Conservation (phyloP, 2,888 invertebrate genomes). For the Acrobeloides nanus region DNA sequence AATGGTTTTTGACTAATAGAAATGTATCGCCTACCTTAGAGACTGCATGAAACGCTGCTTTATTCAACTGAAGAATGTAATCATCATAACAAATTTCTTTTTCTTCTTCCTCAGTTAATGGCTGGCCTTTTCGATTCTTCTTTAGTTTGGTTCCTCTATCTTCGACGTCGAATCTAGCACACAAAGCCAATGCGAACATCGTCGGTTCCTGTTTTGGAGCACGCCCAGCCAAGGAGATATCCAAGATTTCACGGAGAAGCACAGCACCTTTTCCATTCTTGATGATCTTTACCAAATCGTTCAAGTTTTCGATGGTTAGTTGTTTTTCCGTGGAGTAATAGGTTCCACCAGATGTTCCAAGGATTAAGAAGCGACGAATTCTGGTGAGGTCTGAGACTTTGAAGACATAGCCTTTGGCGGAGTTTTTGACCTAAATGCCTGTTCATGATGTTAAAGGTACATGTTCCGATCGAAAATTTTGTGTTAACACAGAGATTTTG, state of each 20-base stretch:
- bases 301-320: conserved; percentile 52
- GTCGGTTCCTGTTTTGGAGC: conserved; percentile 56
- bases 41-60: conserved; percentile 26
- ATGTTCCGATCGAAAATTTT: no score
- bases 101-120: no score
- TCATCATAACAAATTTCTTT: no score
- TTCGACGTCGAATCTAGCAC: conserved; percentile 55
- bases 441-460: no score
- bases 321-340: conserved; percentile 51
- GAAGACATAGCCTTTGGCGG: conserved; percentile 53
- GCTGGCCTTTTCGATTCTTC: no score
- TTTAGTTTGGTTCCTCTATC: no score
- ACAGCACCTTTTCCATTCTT: conserved; percentile 48
- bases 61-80: conserved; percentile 29
- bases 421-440: conserved; percentile 44
- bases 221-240: conserved; percentile 52
- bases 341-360: conserved; percentile 53
- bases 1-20: no score
- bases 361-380: conserved; percentile 54
- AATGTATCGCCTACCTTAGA: no score
- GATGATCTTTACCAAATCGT: conserved; percentile 51
- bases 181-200: conserved; percentile 65
- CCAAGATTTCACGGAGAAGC: conserved; percentile 49
- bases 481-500: no score
- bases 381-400: conserved; percentile 50